These are phyloP conservation scores for Zaprionus inermis DNA, from an alignment of 1,140 invertebrate genomes.

Conservation along the genomic window DNA sequence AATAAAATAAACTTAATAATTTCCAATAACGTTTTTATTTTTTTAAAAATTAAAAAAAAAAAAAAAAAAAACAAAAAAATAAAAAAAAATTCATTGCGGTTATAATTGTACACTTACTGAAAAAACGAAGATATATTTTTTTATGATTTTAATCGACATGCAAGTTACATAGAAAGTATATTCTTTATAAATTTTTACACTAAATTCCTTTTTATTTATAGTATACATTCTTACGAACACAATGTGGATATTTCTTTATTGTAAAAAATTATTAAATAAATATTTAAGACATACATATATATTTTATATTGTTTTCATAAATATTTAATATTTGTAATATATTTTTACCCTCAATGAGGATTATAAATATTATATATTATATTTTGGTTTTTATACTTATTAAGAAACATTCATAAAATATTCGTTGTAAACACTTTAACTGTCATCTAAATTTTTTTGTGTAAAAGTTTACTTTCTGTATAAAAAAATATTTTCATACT, in stretches of 20 bases:
- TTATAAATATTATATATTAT: conserved; percentile 15
- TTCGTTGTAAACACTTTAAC: conserved; percentile 74
- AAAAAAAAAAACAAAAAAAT: too few species aligned
- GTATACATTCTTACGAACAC: conserved; percentile 71
- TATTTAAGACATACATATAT: conserved; percentile 42
- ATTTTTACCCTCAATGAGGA: background rate
- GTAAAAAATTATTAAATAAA: conserved; percentile 18
- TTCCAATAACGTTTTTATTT: too few species aligned
- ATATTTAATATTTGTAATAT: background rate
- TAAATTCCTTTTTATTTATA: conserved; percentile 21
- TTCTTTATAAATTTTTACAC: conserved; percentile 24
- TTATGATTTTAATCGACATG: conserved; percentile 10
- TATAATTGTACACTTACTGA: too few species aligned
- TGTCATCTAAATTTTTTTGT: conserved; percentile 47
- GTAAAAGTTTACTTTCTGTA: conserved; percentile 64
- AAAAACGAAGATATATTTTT: background rate
- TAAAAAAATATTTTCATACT: conserved; percentile 66
- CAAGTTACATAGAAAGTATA: conserved; percentile 11
- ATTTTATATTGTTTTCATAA: conserved; percentile 20
- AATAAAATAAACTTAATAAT: too few species aligned
- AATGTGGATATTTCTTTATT: conserved; percentile 71
- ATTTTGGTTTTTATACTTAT: conserved; percentile 31
- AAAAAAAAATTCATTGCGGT: too few species aligned
- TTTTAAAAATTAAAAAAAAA: too few species aligned
- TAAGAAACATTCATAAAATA: conserved; percentile 70